Evolutionary conservation across 2,113 vertebrate genomes (phyloP), one percentile per base, ranked within the genome.

Genomic region (Entomyzon cyanotis): DNA sequence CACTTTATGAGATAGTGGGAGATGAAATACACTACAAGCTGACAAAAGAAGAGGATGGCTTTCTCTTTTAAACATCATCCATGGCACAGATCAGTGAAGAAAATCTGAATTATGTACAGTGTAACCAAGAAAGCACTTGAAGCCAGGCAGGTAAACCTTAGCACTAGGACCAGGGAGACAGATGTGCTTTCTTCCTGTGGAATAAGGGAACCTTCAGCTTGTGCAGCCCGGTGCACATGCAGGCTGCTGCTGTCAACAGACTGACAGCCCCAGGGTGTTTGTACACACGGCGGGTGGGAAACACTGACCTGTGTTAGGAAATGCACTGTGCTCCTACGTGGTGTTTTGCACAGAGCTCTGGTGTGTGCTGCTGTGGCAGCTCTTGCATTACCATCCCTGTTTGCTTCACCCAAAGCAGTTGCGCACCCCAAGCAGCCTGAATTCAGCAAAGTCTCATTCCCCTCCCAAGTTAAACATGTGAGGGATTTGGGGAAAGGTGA

Each of bases 1-100:
- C 98, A 97, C 78, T 97, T 96, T 84, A 78, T 52, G 85, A 96
- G 93, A 91, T 95, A 95, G 91, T 92, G 92, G 83, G 90, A 97
- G 95, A 97, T 97, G 95, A 97, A 97, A 95, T 83, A 50, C 78
- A 87, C 75, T 87, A 75, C 93, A 96, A 96, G 73, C 93, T 95
- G 89, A 96, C 95, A 96, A 85, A 81, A 90, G 87, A 93, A 90
- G 87, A 84, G 49, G 70, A 92, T 12, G 28, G 31, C 85, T 94
- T 89, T 39, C 85, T 97, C 74, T 96, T 96, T 93, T 39, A 75
- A 90, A 80, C 90, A 83, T 83, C 63, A 92, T 58, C 58, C n/a
- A 31, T 1, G 2, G 78, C 71, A 89, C 35, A 94, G 90, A 92
- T 35, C 69, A 92, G n/a, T 71, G 47, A 88, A 95, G 78, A 71